Conservation (phyloP, 2,113 vertebrate genomes). For the Alligator mississippiensis region DNA sequence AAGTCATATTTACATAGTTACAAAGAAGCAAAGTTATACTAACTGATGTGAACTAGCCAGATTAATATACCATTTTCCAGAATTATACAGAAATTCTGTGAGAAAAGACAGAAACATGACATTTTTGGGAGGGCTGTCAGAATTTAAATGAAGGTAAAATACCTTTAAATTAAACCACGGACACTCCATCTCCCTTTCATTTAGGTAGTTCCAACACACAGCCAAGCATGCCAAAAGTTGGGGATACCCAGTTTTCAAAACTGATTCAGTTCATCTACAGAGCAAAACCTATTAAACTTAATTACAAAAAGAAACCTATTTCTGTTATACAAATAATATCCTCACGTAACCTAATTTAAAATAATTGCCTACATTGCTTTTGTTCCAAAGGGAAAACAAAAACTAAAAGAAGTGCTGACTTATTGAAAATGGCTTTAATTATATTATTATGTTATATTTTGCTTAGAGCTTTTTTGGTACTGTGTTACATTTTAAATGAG, state of each 20-base stretch:
- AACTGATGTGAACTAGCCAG: neutral
- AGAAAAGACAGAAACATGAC: neutral
- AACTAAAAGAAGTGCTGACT: constrained; percentile 77
- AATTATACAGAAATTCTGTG: neutral
- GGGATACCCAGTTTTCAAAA: constrained; percentile 28
- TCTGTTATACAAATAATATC: constrained; percentile 82
- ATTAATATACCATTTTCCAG: neutral
- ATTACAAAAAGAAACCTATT: constrained; percentile 78
- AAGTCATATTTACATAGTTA: too few species aligned
- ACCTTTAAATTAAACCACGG: neutral
- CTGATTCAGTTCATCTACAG: constrained; percentile 48
- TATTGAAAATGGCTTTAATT: constrained; percentile 77
- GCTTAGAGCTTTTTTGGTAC: constrained; percentile 60
- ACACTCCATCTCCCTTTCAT: neutral
- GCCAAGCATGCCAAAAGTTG: neutral
- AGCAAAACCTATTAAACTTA: constrained; percentile 73
- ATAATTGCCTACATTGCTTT: constrained; percentile 78
- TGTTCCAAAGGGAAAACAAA: constrained; percentile 73
- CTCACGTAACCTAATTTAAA: constrained; percentile 80
- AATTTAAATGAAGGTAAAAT: constrained; percentile 16
- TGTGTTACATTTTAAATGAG: constrained; percentile 47
- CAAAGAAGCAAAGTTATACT: neutral
- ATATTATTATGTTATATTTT: constrained; percentile 74
- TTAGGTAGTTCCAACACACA: neutral
- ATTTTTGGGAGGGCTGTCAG: neutral